Evolutionary conservation across 2,797 vertebrate genomes (phyloP).

Genomic region (Enoplosus armatus): DNA sequence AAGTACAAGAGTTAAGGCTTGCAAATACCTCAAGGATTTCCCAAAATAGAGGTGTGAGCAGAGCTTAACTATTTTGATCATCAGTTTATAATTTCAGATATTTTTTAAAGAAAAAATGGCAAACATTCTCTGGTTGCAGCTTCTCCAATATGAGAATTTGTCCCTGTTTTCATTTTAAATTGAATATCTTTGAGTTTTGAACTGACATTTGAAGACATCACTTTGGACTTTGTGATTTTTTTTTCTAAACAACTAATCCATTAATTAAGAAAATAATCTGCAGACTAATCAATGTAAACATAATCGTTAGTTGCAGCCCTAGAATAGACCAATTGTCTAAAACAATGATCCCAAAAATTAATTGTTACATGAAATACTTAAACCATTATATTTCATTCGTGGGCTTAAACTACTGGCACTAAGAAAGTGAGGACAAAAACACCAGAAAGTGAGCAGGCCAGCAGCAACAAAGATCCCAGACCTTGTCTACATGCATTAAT

Average conservation of each 20-base stretch:
- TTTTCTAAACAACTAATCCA: no score
- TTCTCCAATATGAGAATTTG: neutral
- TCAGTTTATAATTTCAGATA: no score
- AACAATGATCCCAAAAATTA: no score
- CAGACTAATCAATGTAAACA: neutral
- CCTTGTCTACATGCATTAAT: neutral
- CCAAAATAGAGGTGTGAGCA: no score
- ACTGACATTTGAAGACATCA: no score
- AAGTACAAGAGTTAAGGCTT: neutral
- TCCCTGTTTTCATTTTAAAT: neutral
- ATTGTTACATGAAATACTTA: no score
- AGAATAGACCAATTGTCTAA: no score
- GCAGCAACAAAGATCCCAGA: neutral
- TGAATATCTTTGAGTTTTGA: neutral
- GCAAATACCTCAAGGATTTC: neutral
- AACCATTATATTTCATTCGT: neutral
- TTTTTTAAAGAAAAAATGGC: no score
- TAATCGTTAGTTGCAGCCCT: fast-evolving
- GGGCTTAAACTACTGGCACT: neutral
- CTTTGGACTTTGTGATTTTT: no score
- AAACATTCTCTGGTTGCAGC: neutral
- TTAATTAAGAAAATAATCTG: neutral
- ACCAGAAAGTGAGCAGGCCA: neutral
- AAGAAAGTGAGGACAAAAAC: neutral
- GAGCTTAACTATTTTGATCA: no score